Base-by-base conservation (phyloP, 2,797 vertebrate genomes). In the Lithobates pipiens region DNA sequence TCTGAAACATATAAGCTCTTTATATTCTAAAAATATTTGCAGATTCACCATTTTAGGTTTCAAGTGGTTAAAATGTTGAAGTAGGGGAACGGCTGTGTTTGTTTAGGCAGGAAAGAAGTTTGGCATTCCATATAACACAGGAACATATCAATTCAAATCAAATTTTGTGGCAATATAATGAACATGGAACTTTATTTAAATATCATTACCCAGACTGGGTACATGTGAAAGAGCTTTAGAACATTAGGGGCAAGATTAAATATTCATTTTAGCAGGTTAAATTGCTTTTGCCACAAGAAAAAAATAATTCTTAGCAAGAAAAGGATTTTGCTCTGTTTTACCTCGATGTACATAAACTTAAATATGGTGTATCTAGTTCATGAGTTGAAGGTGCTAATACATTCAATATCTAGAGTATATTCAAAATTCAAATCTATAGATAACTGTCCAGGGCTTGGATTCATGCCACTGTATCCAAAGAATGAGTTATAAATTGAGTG, bases 101-200 rank as follows among this genome's bases (percentile, higher is more conserved):
- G 13, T 76, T 54, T 70, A 61, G 36, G 72, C 67, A 85, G 11
- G 32, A 42, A 65, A 73, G 54, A 75, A 76, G 16, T 5, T 76
- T 86, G 79, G 50, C 74, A 63, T 72, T 50, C 29, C 32, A 13
- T 65, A 76, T 74, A 29, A 32, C 32, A 73, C 71, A 75, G 78
- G 61, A 76, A 82, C 54, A 50, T 63, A 72, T 86, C 46, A 77
- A 82, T 82, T 82, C 67, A 36, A 18, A 6, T 39, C 29, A 54
- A 78, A 77, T 77, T 82, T 77, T 86, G 74, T 74, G 68, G 67
- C 68, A 27, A 25, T 67, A 67, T 68, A 82, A 83, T 74, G 36
- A 42, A 78, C 63, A 32, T 36, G n/a, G 74, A 25, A 36, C 46
- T 39, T 77, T 77, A 86, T 80, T 76, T 76, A 81, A 76, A 50